Evolutionary conservation across 1,140 invertebrate genomes (phyloP), one percentile per base, ranked within the genome.

Genomic region (Aphaenogaster rudis): DNA sequence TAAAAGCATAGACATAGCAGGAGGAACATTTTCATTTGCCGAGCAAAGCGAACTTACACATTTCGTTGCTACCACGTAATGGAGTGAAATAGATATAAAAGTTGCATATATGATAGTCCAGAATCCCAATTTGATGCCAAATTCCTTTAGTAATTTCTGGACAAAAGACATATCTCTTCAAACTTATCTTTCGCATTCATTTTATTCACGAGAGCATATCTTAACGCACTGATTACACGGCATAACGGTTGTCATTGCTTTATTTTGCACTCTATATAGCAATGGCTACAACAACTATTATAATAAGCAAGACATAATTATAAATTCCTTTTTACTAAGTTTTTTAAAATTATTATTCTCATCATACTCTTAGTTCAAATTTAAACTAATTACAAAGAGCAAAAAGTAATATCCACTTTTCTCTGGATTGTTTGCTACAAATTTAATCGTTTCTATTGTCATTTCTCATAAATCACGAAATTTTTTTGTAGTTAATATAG

Each of bases 141-240:
- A 13, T 57, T 28, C 11, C 21, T 81, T 33, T 8, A 11, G 36
- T n/a, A 42, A 81, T 45, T 69, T 72, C 50, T 17, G 2, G 13
- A 36, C 8, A 67, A 28, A 11, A 78, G 42, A 48, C 8, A 48
- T 67, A 9, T 33, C 50, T 50, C 11, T 21, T 33, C 39, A 21
- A 67, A 42, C 13, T 80, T 33, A 57, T 57, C 36, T 81, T 57
- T 42, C 21, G 39, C 7, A 21, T 9, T 5, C 39, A 15, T 45
- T 80, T 64, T 71, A 71, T 9, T 72, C 11, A 59, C 78, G 78
- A 80, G 36, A 81, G 63, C 36, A 45, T 61, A 36, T 74, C 52
- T 72, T 50, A 45, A 48, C 15, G 50, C 79, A 50, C 78, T 57
- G 21, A 69, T 81, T 57, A 67, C 28, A 39, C 4, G 11, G 45